Evolutionary conservation across 2,797 vertebrate genomes (phyloP), one percentile per base, ranked within the genome.

Genomic region (Ptychadena robeensis): DNA sequence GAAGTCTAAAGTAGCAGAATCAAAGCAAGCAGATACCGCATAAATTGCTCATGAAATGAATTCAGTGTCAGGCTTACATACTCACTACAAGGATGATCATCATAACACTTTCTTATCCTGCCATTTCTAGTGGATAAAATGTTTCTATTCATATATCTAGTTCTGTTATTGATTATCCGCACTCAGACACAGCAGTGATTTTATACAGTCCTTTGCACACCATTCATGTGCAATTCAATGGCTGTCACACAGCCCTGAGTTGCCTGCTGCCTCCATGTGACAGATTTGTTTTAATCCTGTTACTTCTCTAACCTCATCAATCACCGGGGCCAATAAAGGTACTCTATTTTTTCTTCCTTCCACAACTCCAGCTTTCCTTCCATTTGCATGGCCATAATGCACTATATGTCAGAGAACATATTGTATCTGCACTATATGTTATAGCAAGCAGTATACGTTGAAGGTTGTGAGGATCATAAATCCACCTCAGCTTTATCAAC

Each of bases 261-360:
- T 82, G 66, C 81, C 81, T 48, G 44, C n/a, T 70, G 81, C 67
- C 68, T 77, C 25, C 25, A 25, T 22, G 27, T 77, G 73, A 82
- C 81, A 63, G 73, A 37, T 82, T 76, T 70, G n/a, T 70, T 82
- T 76, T 82, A 82, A 82, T 76, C 67, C 53, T 59, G 68, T 25
- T 35, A 59, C 44, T 64, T 25, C 6, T 27, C 74, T 70, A 64
- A 64, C 66, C 48, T 82, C 81, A 82, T 82, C 65, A 76, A 82
- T 82, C 81, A 70, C 28, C 32, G 22, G 59, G 73, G 34, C 67
- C 73, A 82, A 68, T 48, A 64, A 32, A 38, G 66, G 76, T 73
- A 3, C 59, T 44, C 12, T 48, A 76, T 69, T 44, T 34, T 32
- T 18, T 70, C 48, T 77, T 76, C 37, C 30, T 35, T 64, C 15